Evolutionary conservation across 2,797 vertebrate species (phyloP).

Genomic region (Salarias fasciatus): DNA sequence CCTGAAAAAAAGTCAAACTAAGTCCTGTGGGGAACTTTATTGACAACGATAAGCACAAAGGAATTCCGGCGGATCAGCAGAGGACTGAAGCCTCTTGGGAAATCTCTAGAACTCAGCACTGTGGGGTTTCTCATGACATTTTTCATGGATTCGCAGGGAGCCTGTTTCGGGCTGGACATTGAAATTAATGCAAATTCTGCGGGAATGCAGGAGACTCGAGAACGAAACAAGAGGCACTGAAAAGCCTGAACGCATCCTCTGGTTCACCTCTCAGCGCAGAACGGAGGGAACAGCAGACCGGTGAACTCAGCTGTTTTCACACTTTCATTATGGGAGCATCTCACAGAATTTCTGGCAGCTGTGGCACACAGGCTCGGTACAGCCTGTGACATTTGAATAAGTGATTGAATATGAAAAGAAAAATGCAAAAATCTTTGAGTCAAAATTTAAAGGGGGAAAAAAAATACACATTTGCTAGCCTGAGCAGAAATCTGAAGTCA

Average conservation of each 20-base stretch:
- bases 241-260: neutral
- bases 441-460: neutral
- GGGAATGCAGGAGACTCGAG: conserved; percentile 16
- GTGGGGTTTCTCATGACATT: conserved; percentile 13
- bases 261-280: neutral
- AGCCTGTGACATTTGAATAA: neutral
- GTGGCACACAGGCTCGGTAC: neutral
- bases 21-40: neutral
- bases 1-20: neutral
- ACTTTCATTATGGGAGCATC: neutral
- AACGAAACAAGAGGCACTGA: neutral
- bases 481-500: conserved; percentile 20
- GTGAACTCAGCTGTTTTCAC: neutral
- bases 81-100: neutral
- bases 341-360: neutral
- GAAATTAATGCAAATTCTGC: conserved; percentile 35
- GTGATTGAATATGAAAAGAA: neutral
- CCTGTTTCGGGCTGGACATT: conserved; percentile 12
- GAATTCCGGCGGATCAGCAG: neutral
- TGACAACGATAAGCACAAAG: neutral
- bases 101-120: conserved; percentile 10
- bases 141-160: conserved; percentile 29
- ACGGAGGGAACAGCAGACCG: neutral
- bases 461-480: conserved; percentile 7
- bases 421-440: neutral